Evolutionary conservation across 2,797 vertebrate genomes (phyloP).

Genomic region (Orientallactaga sibirica): DNA sequence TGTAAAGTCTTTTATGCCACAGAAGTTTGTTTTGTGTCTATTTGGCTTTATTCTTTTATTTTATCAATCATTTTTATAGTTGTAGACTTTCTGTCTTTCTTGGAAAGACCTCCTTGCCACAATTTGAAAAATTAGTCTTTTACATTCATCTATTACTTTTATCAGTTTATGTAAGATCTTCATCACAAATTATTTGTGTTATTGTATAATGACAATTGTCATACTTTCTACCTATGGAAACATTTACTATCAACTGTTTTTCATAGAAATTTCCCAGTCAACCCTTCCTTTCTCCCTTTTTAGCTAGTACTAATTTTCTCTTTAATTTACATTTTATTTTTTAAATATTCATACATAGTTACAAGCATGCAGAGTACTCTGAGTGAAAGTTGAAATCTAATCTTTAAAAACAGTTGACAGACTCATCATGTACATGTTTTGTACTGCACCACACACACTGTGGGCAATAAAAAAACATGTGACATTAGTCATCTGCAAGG

Average conservation of each 20-base stretch:
- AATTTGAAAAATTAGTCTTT: conserved; percentile 13
- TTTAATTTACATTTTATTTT: conserved; percentile 56
- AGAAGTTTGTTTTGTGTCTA: background rate
- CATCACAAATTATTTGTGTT: conserved; percentile 5
- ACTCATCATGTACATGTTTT: background rate
- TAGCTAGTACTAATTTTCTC: background rate
- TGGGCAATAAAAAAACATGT: background rate
- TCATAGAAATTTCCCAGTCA: background rate
- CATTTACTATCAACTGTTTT: background rate
- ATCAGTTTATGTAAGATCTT: background rate
- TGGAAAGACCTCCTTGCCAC: background rate
- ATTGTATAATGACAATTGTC: background rate
- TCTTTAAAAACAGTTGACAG: background rate
- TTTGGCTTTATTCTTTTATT: conserved; percentile 22
- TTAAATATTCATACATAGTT: background rate
- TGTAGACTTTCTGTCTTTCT: conserved; percentile 36
- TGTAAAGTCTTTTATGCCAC: conserved; percentile 15
- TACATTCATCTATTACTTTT: conserved; percentile 1
- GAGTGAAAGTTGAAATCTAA: background rate
- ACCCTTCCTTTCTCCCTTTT: conserved; percentile 34
- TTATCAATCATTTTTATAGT: background rate
- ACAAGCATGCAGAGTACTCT: background rate
- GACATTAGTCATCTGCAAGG: background rate
- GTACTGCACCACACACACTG: background rate
- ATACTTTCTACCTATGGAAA: background rate